These are phyloP conservation scores for Ceraclea dissimilis DNA, from an alignment of 2,888 invertebrate species.

Conservation along the genomic window DNA sequence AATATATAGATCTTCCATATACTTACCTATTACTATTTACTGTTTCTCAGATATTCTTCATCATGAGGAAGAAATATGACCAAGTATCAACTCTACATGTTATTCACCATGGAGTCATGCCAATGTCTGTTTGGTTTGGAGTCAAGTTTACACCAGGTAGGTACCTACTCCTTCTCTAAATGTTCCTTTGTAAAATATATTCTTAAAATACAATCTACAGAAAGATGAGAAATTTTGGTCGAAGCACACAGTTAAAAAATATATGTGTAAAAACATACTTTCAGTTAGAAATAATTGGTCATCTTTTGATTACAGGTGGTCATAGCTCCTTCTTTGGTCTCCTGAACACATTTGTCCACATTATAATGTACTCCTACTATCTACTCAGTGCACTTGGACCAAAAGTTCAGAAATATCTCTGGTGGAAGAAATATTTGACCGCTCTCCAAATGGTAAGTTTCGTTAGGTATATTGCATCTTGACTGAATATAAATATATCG, in stretches of 20 bases:
- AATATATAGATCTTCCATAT: too few species aligned
- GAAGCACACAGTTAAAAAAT: too few species aligned
- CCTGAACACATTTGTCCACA: slow-evolving; percentile 90
- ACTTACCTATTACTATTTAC: too few species aligned
- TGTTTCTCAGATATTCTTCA: slow-evolving; percentile 69
- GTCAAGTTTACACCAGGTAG: slow-evolving; percentile 80
- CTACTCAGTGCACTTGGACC: slow-evolving; percentile 86
- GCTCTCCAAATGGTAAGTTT: slow-evolving; percentile 76
- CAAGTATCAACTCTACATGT: slow-evolving; percentile 89
- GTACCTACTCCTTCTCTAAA: not conserved
- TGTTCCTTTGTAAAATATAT: too few species aligned
- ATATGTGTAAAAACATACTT: not conserved
- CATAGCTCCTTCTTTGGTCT: slow-evolving; percentile 92
- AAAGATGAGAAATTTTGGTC: too few species aligned
- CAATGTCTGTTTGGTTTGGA: slow-evolving; percentile 87
- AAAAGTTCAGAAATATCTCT: slow-evolving; percentile 75
- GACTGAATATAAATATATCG: too few species aligned
- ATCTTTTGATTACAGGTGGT: slow-evolving; percentile 54
- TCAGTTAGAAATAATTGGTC: too few species aligned
- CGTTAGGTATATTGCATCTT: not conserved
- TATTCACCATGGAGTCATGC: slow-evolving; percentile 94
- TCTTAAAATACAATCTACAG: too few species aligned
- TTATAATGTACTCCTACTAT: slow-evolving; percentile 92
- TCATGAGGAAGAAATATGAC: slow-evolving; percentile 85
- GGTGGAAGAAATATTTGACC: slow-evolving; percentile 96